Conservation (phyloP, 2,113 vertebrate genomes). For the Lepisosteus oculatus region DNA sequence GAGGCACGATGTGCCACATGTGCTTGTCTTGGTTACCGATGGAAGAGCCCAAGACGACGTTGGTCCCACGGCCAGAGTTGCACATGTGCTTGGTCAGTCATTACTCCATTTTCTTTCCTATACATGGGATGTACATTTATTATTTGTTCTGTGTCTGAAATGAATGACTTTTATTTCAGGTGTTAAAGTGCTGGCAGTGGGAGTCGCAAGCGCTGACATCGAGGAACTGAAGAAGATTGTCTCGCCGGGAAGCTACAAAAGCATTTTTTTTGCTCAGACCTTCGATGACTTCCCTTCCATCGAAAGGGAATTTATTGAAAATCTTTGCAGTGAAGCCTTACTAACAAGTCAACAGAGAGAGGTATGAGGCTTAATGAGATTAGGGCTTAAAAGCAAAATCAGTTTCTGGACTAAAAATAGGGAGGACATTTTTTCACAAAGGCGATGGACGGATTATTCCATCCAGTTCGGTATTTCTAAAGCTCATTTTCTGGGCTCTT, state of each 20-base stretch:
- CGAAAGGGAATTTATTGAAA: slow-evolving; percentile 72
- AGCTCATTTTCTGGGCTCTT: no score
- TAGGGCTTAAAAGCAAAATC: not conserved
- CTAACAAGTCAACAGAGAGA: slow-evolving; percentile 50
- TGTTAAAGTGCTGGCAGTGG: slow-evolving; percentile 74
- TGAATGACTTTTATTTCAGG: slow-evolving; percentile 54
- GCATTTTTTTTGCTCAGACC: slow-evolving; percentile 70
- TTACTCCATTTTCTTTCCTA: no score
- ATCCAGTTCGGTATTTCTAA: no score
- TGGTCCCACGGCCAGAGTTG: slow-evolving; percentile 68
- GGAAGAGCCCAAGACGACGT: slow-evolving; percentile 84
- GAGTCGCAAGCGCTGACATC: slow-evolving; percentile 72
- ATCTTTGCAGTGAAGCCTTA: slow-evolving; percentile 66
- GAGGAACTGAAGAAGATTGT: slow-evolving; percentile 71
- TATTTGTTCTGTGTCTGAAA: not conserved
- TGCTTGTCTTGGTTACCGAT: slow-evolving; percentile 79
- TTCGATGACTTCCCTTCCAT: slow-evolving; percentile 77
- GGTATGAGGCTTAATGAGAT: slow-evolving; percentile 27
- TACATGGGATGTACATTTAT: not conserved
- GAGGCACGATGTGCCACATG: slow-evolving; percentile 67
- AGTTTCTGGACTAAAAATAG: not conserved
- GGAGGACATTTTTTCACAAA: no score
- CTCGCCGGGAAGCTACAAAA: slow-evolving; percentile 65
- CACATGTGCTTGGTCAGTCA: slow-evolving; percentile 69
- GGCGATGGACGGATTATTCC: no score